Base-by-base conservation (phyloP, 2,797 vertebrate genomes). In the Hylomyscus alleni region DNA sequence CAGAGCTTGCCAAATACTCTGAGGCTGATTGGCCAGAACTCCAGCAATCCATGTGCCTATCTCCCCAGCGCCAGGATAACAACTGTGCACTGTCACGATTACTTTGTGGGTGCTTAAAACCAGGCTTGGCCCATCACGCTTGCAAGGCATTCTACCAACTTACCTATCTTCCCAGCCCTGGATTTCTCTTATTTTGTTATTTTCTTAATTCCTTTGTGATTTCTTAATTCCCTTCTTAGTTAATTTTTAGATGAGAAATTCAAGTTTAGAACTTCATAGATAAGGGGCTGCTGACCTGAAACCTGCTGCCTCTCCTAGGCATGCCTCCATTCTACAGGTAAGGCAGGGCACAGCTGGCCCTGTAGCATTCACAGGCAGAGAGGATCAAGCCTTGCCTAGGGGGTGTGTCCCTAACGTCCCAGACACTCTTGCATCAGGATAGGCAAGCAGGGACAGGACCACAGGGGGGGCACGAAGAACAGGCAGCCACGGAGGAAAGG, bases 181-280 rank as follows among this genome's bases (percentile, higher is more conserved):
- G 47, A 26, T 54, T 90, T 82, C 62, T 54, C 60, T 84, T 65
- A 24, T 62, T 90, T 73, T 87, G 29, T 87, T 85, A 37, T 52
- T 52, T 31, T 93, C 40, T 60, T 62, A 62, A 65, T 4, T 60
- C 40, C 14, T 73, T 54, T 47, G 56, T 77, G 73, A 31, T 24
- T 65, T 83, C 58, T 65, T 65, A 90, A 78, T 26, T 19, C 80
- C n/a, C 26, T 86, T 52, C 62, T 87, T 40, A 73, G 44, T 58
- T 90, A 58, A 47, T 82, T 91, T 92, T 72, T 50, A 94, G 65
- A 34, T 67, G 5, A 91, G 67, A 93, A 93, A 90, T 34, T 62
- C 5, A 91, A 77, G 40, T 69, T 77, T 73, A 84, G 65, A 50
- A 80, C 77, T 19, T 93, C n/a, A 34, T 29, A 69, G 73, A n/a